These are phyloP conservation scores for Biston betularia DNA, from an alignment of 2,888 invertebrate species.

Conservation along the genomic window DNA sequence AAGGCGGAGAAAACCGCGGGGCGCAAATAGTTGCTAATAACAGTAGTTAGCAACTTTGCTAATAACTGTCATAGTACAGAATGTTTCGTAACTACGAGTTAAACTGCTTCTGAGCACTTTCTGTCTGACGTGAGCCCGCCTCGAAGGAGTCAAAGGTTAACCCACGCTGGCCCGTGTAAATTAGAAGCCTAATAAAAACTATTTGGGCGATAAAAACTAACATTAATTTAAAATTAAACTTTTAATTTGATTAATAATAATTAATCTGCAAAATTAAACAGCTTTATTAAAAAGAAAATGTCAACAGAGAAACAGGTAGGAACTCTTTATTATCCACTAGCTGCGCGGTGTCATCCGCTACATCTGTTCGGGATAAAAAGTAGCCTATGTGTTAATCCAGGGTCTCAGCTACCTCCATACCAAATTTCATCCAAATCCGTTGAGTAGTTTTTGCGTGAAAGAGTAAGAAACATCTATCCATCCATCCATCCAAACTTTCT, in stretches of 20 bases:
- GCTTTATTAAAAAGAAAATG: background rate
- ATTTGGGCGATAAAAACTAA: slow-evolving; percentile 13
- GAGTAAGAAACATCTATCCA: no score
- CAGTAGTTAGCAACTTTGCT: slow-evolving; percentile 20
- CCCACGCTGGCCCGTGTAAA: slow-evolving; percentile 14
- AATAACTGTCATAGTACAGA: background rate
- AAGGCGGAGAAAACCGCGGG: no score
- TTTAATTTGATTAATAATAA: background rate
- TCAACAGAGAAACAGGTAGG: background rate
- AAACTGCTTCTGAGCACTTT: slow-evolving; percentile 23
- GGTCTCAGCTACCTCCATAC: no score
- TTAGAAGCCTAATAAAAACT: slow-evolving; percentile 15
- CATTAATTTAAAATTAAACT: background rate
- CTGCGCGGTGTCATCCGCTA: no score
- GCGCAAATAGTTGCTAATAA: background rate
- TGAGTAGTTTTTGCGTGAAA: no score
- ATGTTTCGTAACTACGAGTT: background rate
- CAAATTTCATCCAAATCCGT: no score
- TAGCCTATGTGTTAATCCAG: no score
- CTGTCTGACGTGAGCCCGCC: slow-evolving; percentile 2
- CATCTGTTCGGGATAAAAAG: no score
- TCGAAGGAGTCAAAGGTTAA: slow-evolving; percentile 20
- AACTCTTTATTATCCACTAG: no score
- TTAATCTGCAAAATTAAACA: background rate
- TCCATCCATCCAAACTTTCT: no score